Evolutionary conservation across 1,140 invertebrate species (phyloP), one percentile per base, ranked within the genome.

Genomic region (Drosophila micromelanica): DNA sequence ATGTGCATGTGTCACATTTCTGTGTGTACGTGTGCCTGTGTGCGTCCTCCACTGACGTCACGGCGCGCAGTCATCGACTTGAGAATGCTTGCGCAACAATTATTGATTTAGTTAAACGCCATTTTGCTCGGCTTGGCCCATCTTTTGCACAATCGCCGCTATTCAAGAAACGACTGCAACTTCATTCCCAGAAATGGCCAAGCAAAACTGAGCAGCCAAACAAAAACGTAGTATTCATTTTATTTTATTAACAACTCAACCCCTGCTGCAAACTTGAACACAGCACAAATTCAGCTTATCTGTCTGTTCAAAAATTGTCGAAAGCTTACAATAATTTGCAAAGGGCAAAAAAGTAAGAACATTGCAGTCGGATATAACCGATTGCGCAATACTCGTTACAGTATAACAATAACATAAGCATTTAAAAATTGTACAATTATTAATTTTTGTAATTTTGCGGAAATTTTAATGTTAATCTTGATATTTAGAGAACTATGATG

Each of bases 1-100:
- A 69, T 51, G 57, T 40, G 30, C 52, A 46, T 71, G 61, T 71
- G 79, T 76, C 79, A 82, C 71, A 81, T 46, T 35, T 32, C n/a
- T 5, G 3, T 68, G 12, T 27, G 3, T 48, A 5, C 20, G 2
- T 49, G 6, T 13, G 52, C 20, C 23, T 32, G 6, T 27, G 52
- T 37, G 38, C n/a, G n/a, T 32, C 3, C 15, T 49, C 45, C 20
- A 55, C 45, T 43, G 71, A 84, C 70, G 72, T 79, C 80, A 84
- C 72, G 73, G 56, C 63, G 73, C 61, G 73, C 69, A 68, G 56
- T 35, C 27, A 69, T 43, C 51, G 11, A 69, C 57, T 72, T 61
- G 48, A 65, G 75, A 80, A 75, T 69, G 71, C 78, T 87, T 81
- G 82, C 78, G 82, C 81, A 87, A 81, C 81, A 78, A 70, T 87